phyloP scores from a whole-genome alignment of 2,888 invertebrate species.

The Pimpla rufipes region DNA sequence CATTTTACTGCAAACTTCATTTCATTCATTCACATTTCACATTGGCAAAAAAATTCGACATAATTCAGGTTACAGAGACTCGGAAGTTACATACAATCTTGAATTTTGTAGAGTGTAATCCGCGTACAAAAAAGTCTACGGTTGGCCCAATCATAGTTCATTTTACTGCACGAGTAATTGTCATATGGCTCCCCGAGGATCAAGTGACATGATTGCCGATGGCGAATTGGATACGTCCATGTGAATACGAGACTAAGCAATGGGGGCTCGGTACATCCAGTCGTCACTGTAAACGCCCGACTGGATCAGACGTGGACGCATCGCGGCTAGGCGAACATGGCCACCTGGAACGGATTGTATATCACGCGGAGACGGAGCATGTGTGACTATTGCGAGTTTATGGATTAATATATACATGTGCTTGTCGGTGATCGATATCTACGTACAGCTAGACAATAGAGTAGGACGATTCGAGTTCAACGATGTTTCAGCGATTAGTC shows the following conservation, averaged over 20 bases:
- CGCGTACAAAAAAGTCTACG: too few relatives aligned
- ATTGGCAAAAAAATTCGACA: too few relatives aligned
- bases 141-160: not conserved
- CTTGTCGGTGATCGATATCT: not conserved
- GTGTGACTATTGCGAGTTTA: slow-evolving; percentile 18
- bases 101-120: too few relatives aligned
- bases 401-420: slow-evolving; percentile 1
- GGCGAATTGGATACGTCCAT: slow-evolving; percentile 42
- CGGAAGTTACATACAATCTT: too few relatives aligned
- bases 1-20: too few relatives aligned
- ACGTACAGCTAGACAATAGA: too few relatives aligned
- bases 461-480: too few relatives aligned
- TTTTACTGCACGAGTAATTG: slow-evolving; percentile 57
- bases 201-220: slow-evolving; percentile 59
- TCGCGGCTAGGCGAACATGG: slow-evolving; percentile 8
- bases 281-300: slow-evolving; percentile 37
- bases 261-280: slow-evolving; percentile 17
- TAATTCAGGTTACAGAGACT: too few relatives aligned
- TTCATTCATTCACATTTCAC: too few relatives aligned
- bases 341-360: slow-evolving; percentile 3
- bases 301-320: slow-evolving; percentile 45
- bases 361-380: slow-evolving; percentile 4
- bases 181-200: slow-evolving; percentile 24
- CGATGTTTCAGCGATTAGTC: too few relatives aligned
- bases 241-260: slow-evolving; percentile 27